Conservation (phyloP, 2,888 invertebrate species). For the Acanthopleura granulata region DNA sequence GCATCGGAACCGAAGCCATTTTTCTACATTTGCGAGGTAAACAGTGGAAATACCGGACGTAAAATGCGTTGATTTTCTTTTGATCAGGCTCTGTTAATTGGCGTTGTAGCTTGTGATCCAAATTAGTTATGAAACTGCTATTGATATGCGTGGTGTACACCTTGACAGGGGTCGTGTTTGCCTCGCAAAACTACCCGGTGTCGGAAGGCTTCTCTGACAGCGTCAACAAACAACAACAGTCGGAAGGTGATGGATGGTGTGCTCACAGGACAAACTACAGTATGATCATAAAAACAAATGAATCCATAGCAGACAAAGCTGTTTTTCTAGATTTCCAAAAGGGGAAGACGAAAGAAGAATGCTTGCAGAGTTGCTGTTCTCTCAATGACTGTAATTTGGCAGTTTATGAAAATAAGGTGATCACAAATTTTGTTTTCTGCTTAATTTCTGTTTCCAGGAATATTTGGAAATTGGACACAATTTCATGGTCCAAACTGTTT, state of each 20-base stretch:
- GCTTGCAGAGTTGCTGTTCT: conserved; percentile 46
- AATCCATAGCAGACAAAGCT: conserved; percentile 45
- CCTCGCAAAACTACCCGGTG: neutral
- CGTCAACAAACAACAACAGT: neutral
- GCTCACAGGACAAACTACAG: conserved; percentile 22
- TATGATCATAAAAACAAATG: conserved; percentile 50
- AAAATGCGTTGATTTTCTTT: no score
- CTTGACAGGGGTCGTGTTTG: neutral
- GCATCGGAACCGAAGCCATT: no score
- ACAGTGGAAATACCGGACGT: no score
- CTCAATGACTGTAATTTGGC: conserved; percentile 48
- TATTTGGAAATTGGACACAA: no score
- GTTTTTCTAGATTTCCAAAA: conserved; percentile 39
- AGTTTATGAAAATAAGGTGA: conserved; percentile 54
- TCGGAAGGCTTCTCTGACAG: neutral
- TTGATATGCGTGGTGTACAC: neutral
- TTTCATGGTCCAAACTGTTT: no score
- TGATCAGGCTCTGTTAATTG: no score
- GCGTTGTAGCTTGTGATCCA: no score
- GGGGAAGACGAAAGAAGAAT: conserved; percentile 38
- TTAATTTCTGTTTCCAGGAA: no score
- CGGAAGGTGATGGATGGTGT: no score
- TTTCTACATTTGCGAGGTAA: no score
- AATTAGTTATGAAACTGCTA: neutral
- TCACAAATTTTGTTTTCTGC: no score